Conservation (phyloP, 2,888 invertebrate species). For the Anodontia alba region DNA sequence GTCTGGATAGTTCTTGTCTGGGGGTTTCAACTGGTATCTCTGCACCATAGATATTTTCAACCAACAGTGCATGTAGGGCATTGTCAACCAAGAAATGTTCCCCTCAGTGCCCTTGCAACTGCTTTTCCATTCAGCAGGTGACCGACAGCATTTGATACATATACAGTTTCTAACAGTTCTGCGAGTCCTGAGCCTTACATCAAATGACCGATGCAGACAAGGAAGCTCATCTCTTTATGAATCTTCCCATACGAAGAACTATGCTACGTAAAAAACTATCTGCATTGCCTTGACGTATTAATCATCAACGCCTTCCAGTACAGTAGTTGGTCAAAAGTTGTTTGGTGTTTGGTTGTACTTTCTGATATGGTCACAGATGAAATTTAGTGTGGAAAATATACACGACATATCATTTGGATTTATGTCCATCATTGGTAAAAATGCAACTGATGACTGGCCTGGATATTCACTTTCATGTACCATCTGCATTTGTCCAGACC, state of each 20-base stretch:
- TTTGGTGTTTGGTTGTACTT: not conserved
- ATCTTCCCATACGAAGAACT: slow-evolving; percentile 8
- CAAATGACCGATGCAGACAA: slow-evolving; percentile 62
- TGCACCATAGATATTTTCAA: not conserved
- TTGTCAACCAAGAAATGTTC: slow-evolving; percentile 56
- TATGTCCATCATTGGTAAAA: slow-evolving; percentile 66
- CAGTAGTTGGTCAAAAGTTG: not conserved
- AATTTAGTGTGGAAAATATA: slow-evolving; percentile 43
- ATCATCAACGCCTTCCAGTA: not conserved
- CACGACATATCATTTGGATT: slow-evolving; percentile 53
- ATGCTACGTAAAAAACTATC: not conserved
- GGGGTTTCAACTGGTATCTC: not conserved
- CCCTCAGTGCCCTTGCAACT: slow-evolving; percentile 55
- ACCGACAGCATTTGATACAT: slow-evolving; percentile 62
- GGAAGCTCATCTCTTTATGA: slow-evolving; percentile 65
- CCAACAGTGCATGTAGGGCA: slow-evolving; percentile 28
- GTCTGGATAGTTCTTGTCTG: not conserved
- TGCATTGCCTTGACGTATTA: not conserved
- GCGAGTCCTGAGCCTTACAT: slow-evolving; percentile 60
- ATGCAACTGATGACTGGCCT: slow-evolving; percentile 55
- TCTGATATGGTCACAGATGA: not conserved
- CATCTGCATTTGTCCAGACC: slow-evolving; percentile 64
- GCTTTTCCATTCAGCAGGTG: slow-evolving; percentile 72
- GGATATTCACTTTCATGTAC: slow-evolving; percentile 44
- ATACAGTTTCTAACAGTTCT: slow-evolving; percentile 63